Evolutionary conservation across 2,797 vertebrate species (phyloP).

Genomic region (Manis crassicaudata): DNA sequence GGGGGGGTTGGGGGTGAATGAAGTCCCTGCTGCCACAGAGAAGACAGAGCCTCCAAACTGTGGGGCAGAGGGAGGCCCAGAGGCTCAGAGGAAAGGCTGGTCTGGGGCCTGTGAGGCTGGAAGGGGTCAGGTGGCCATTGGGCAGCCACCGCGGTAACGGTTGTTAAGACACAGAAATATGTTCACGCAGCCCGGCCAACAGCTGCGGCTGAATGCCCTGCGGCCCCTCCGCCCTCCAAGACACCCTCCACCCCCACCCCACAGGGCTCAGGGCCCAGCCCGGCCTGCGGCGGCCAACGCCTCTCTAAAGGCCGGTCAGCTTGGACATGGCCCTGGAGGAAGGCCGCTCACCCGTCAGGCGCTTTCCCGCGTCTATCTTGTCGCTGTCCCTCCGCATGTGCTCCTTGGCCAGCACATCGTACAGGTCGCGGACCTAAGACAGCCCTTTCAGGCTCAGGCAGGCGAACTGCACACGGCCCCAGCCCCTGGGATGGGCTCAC

Average conservation of each 20-base stretch:
- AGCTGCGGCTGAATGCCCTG: background rate
- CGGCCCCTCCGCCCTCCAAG: background rate
- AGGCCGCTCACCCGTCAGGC: slow-evolving; percentile 48
- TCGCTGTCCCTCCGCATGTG: slow-evolving; percentile 66
- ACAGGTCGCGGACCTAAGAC: slow-evolving; percentile 89
- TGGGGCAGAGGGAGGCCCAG: background rate
- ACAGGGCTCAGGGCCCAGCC: too few relatives aligned
- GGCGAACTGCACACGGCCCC: background rate
- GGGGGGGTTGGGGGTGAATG: too few relatives aligned
- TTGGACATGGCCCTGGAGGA: background rate
- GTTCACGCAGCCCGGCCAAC: accelerated
- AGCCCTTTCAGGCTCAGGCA: background rate
- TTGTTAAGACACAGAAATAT: accelerated
- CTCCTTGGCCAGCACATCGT: slow-evolving; percentile 75
- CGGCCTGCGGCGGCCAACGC: background rate
- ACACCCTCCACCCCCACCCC: background rate
- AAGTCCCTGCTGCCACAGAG: background rate
- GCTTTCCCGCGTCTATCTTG: slow-evolving; percentile 5
- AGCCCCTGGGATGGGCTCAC: background rate
- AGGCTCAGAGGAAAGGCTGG: background rate
- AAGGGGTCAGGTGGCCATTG: background rate
- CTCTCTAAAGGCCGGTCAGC: too few relatives aligned
- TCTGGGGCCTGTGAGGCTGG: accelerated
- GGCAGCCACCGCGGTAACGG: accelerated
- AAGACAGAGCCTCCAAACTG: background rate